These are phyloP conservation scores for Rhinogobius similis DNA, from an alignment of 2,113 vertebrate species.

Conservation along the genomic window DNA sequence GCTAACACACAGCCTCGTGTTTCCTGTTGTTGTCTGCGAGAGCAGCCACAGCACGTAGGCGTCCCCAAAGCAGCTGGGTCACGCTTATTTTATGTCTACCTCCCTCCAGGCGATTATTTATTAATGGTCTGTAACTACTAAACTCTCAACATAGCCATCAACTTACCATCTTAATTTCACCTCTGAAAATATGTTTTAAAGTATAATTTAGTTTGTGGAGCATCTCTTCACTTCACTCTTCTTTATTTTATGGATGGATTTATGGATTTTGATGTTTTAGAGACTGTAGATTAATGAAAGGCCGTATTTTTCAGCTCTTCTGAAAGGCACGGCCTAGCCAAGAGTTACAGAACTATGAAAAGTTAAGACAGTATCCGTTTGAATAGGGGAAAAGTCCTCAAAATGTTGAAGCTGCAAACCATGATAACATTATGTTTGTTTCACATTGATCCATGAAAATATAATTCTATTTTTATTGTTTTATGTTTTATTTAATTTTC, in stretches of 20 bases:
- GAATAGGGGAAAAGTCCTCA: no score
- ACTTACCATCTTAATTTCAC: background rate
- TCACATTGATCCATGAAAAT: no score
- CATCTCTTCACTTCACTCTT: background rate
- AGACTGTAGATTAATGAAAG: background rate
- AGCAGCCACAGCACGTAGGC: slow-evolving; percentile 4
- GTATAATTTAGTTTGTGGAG: background rate
- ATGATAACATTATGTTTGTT: no score
- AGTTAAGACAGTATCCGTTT: no score
- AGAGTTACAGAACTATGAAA: no score
- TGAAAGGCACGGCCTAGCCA: no score
- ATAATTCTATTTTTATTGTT: no score
- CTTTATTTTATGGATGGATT: background rate
- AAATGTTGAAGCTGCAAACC: no score
- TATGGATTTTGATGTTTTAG: no score
- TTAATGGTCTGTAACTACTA: background rate
- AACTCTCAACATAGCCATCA: background rate
- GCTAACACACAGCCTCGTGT: slow-evolving; percentile 48
- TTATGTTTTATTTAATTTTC: no score
- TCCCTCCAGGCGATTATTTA: background rate
- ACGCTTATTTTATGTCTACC: background rate
- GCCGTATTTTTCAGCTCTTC: no score
- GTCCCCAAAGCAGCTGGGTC: slow-evolving; percentile 25
- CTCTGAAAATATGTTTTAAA: background rate
- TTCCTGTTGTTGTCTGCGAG: slow-evolving; percentile 57